These are phyloP conservation scores for Cardiocondyla obscurior DNA, from an alignment of 1,140 invertebrate species.

Conservation along the genomic window DNA sequence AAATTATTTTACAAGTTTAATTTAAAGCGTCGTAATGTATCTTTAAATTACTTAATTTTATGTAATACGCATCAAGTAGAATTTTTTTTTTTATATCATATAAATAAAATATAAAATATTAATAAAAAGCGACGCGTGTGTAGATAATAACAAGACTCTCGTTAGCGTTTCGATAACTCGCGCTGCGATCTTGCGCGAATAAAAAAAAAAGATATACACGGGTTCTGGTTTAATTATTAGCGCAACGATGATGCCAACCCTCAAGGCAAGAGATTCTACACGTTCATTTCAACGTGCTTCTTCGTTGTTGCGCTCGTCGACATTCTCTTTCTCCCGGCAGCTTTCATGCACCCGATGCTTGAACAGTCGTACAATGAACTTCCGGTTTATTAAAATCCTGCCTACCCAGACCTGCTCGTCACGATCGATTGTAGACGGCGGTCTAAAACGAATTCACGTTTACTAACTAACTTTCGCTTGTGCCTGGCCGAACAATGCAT, in stretches of 20 bases:
- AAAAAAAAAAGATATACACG: conserved; percentile 49
- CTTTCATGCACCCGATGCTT: conserved; percentile 22
- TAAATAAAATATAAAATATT: not conserved
- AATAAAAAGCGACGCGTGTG: not conserved
- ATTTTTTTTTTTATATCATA: not conserved
- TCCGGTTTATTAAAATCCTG: conserved; percentile 73
- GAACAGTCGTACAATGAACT: conserved; percentile 65
- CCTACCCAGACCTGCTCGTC: conserved; percentile 38
- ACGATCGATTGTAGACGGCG: conserved; percentile 45
- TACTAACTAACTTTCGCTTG: not conserved
- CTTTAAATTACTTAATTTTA: not conserved
- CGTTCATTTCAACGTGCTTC: conserved; percentile 44
- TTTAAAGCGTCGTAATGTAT: not conserved
- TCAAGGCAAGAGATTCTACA: conserved; percentile 60
- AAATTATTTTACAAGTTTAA: not conserved
- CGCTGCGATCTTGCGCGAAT: conserved; percentile 47
- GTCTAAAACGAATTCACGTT: conserved; percentile 45
- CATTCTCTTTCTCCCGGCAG: conserved; percentile 41
- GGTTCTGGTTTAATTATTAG: conserved; percentile 71
- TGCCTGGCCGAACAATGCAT: conserved; percentile 34
- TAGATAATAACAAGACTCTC: conserved; percentile 57
- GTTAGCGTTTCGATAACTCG: conserved; percentile 53
- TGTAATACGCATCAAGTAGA: not conserved
- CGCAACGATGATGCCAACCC: conserved; percentile 74
- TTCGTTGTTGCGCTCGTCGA: conserved; percentile 46